phyloP scores from a whole-genome alignment of 2,797 vertebrate species.

The Fundulus diaphanus region DNA sequence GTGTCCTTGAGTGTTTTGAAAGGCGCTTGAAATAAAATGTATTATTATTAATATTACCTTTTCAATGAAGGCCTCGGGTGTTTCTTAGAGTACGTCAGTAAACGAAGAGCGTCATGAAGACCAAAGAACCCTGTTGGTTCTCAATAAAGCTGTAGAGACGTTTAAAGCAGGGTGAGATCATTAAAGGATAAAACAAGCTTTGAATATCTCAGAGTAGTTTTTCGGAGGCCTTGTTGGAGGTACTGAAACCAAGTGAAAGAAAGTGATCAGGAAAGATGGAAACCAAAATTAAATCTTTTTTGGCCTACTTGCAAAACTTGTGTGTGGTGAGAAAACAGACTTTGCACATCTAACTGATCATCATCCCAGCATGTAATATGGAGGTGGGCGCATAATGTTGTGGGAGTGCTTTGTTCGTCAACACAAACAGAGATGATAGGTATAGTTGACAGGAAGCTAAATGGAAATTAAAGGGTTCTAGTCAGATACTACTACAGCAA shows the following conservation, averaged over 20 bases:
- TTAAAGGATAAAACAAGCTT: neutral
- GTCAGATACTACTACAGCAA: no score
- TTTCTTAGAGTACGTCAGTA: neutral
- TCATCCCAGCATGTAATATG: neutral
- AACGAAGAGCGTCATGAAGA: neutral
- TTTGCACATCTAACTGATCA: neutral
- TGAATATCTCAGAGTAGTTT: neutral
- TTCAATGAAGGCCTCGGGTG: no score
- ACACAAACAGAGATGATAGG: no score
- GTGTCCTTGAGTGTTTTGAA: no score
- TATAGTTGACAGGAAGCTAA: no score
- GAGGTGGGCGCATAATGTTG: neutral
- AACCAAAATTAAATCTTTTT: neutral
- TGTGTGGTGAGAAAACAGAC: neutral
- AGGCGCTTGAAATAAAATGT: no score
- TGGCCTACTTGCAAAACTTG: neutral
- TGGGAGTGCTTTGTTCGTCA: no score
- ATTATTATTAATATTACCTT: no score
- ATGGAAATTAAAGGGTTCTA: no score
- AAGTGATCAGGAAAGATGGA: neutral
- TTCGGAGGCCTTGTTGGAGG: neutral
- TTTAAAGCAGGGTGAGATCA: neutral
- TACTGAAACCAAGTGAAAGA: neutral
- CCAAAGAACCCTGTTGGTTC: neutral
- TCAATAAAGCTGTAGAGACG: neutral